Evolutionary conservation across 2,888 invertebrate genomes (phyloP), one percentile per base, ranked within the genome.

Genomic region (Biston stratarius): DNA sequence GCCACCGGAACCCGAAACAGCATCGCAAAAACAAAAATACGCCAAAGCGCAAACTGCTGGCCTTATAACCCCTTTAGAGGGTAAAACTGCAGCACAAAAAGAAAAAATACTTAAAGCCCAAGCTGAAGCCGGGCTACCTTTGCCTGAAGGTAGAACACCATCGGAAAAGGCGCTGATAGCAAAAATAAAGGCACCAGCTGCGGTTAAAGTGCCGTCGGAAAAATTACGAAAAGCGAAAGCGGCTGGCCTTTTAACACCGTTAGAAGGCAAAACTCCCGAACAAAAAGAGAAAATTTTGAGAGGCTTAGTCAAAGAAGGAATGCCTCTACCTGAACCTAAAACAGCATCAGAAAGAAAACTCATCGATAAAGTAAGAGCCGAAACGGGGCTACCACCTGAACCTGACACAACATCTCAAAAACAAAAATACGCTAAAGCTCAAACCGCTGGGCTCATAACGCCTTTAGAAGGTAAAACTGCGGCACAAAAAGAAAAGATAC

Each of bases 391-490:
- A 6, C 64, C 67, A 64, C 36, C 69, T 9, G 65, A 68, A 45
- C 44, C 69, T 0, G 62, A 52, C 1, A 52, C 24, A n/a, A 44
- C 48, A 6, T 52, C 47, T 36, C n/a, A 53, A 7, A 83, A 76
- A 65, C 64, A 71, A 51, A 83, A 73, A 55, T 77, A 79, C 51
- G 69, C 68, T 3, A 77, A 77, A 71, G 83, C 83, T 9, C 61
- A 74, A 58, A 79, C 77, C 1, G 75, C 76, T 44, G 83, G 83
- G 9, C 34, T 81, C 0, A 64, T 83, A 0, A 74, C 75, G 8
- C 85, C 85, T 0, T 69, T 85, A 60, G 83, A 82, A 74, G 84
- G 81, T 0, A 82, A 83, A 70, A 61, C 79, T 1, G 61, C 67
- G 5, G 67, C 74, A 7, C 74, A 79, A 65, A 81, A 79, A 63